A percentile compares a stretch with the other conserved stretches of the same genome.
Evolutionary conservation across 1,140 invertebrate species (phyloP).

Genomic region (Condylostylus longicornis): DNA sequence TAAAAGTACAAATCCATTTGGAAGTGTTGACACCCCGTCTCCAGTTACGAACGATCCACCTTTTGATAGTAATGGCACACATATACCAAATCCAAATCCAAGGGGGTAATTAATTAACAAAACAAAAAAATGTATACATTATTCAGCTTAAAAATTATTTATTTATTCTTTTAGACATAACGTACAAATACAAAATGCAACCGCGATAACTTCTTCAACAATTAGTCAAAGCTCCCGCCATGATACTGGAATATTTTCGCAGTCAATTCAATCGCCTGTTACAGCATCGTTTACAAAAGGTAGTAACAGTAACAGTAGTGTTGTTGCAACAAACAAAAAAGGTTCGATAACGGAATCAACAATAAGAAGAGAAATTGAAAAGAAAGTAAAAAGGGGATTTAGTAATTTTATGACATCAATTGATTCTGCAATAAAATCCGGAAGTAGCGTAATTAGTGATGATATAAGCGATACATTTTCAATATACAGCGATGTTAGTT

Average conservation of each 20-base stretch:
- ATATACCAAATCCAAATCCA: slow-evolving; percentile 30
- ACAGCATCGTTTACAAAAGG: slow-evolving; percentile 27
- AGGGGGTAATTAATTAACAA: slow-evolving; percentile 19
- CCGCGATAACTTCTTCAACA: slow-evolving; percentile 26
- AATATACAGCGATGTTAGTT: slow-evolving; percentile 58
- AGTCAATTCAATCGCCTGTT: no score
- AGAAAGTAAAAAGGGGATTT: slow-evolving; percentile 36
- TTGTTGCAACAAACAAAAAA: no score
- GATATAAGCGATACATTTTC: slow-evolving; percentile 55
- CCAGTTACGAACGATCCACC: slow-evolving; percentile 27
- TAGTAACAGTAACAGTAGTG: no score
- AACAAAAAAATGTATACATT: neutral
- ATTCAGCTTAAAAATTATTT: neutral
- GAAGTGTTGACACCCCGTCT: slow-evolving; percentile 28
- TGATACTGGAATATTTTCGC: slow-evolving; percentile 30
- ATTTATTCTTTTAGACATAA: slow-evolving; percentile 17
- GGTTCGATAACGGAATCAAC: neutral
- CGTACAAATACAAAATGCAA: slow-evolving; percentile 28
- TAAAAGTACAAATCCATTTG: slow-evolving; percentile 24
- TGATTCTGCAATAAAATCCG: slow-evolving; percentile 55
- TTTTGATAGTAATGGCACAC: slow-evolving; percentile 21
- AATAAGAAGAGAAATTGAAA: neutral
- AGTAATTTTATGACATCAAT: slow-evolving; percentile 64
- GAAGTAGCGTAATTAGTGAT: slow-evolving; percentile 46
- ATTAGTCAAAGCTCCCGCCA: slow-evolving; percentile 28